These are phyloP conservation scores for Lophius piscatorius DNA, from an alignment of 2,113 vertebrate genomes.

Conservation along the genomic window DNA sequence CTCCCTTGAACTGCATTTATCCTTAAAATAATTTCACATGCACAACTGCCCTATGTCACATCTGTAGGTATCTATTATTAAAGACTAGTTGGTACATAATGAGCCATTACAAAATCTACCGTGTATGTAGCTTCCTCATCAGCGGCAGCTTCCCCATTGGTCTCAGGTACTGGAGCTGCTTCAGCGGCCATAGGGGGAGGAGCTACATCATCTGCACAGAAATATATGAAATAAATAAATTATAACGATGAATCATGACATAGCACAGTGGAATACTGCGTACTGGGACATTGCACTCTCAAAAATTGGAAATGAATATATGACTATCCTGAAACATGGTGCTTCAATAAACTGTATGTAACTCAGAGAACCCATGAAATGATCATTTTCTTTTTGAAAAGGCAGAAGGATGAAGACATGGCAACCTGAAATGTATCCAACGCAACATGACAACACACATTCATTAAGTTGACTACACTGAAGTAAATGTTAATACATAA, in stretches of 20 bases:
- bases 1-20: too few species aligned
- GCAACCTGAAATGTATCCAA: background rate
- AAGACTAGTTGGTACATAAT: background rate
- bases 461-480: background rate
- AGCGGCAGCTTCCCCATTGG: rapidly evolving
- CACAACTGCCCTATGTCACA: too few species aligned
- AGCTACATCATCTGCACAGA: slow-evolving; percentile 20
- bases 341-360: slow-evolving; percentile 6
- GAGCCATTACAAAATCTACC: too few species aligned
- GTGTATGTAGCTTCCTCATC: too few species aligned
- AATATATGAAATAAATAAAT: background rate
- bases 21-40: too few species aligned
- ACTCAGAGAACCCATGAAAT: background rate
- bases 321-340: background rate
- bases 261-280: background rate
- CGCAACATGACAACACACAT: background rate
- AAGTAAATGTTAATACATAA: background rate
- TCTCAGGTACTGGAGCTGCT: background rate
- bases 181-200: background rate
- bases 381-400: slow-evolving; percentile 6
- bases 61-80: too few species aligned
- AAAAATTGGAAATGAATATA: slow-evolving; percentile 10
- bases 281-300: slow-evolving; percentile 4
- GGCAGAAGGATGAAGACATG: background rate
- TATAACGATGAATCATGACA: too few species aligned